A percentile compares a stretch with the other conserved stretches of the same genome.
Evolutionary conservation across 1,140 invertebrate genomes (phyloP).

Genomic region (Aphaenogaster floridana): DNA sequence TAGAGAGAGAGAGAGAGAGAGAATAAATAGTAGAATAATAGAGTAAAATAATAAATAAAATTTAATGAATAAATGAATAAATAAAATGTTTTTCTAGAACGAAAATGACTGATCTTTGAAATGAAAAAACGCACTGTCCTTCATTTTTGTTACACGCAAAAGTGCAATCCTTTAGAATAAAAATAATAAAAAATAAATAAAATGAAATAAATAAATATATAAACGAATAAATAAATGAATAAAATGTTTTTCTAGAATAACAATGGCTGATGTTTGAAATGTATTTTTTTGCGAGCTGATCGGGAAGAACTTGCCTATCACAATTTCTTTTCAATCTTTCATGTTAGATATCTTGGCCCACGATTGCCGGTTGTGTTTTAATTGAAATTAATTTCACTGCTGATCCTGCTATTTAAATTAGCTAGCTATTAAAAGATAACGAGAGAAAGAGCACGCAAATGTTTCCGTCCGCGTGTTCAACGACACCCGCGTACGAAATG

Average conservation of each 20-base stretch:
- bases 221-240: neutral
- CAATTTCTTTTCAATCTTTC: neutral
- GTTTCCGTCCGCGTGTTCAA: neutral
- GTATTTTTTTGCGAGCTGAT: neutral
- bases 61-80: neutral
- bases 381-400: neutral
- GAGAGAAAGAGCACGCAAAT: neutral
- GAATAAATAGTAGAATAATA: neutral
- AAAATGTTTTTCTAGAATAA: neutral
- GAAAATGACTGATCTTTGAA: neutral
- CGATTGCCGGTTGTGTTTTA: neutral
- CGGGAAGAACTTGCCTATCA: neutral
- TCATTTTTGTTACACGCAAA: neutral
- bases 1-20: too few relatives aligned
- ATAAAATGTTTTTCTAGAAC: neutral
- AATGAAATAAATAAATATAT: neutral
- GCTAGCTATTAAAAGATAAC: neutral
- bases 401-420: neutral
- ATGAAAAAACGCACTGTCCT: neutral
- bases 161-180: neutral
- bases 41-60: neutral
- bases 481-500: neutral
- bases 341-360: neutral
- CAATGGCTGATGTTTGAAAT: neutral
- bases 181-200: neutral